phyloP scores from a whole-genome alignment of 2,888 invertebrate genomes.

The Bellardia pandia region DNA sequence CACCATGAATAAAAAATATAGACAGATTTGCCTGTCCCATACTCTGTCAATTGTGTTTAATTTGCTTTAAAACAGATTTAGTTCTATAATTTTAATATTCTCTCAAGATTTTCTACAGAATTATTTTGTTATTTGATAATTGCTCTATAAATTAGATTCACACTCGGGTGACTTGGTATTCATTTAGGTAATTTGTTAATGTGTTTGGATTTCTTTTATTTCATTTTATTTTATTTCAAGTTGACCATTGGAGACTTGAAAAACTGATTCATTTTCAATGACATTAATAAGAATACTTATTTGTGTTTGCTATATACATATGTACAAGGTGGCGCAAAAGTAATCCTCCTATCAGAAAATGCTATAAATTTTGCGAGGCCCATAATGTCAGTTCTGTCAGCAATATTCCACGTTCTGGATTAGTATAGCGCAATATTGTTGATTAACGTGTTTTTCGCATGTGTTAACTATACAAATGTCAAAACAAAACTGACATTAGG shows the following conservation, averaged over 20 bases:
- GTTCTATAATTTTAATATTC: not conserved
- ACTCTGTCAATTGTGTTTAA: not conserved
- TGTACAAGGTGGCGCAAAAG: too few species aligned
- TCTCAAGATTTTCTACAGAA: too few species aligned
- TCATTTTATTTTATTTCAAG: not conserved
- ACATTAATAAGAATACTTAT: conserved; percentile 3
- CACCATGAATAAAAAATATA: conserved; percentile 1
- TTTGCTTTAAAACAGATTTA: not conserved
- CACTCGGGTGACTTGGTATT: conserved; percentile 36
- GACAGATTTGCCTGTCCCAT: not conserved
- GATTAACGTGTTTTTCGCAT: too few species aligned
- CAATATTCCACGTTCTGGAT: too few species aligned
- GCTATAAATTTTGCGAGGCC: too few species aligned
- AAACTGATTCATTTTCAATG: conserved; percentile 18
- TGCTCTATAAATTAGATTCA: conserved; percentile 60
- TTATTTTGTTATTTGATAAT: not conserved
- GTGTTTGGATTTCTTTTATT: not conserved
- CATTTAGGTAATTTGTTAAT: conserved; percentile 54
- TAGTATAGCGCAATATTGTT: too few species aligned
- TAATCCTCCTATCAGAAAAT: too few species aligned
- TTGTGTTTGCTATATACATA: not conserved
- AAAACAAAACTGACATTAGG: too few species aligned
- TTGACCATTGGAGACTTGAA: conserved; percentile 2
- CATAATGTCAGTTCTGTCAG: too few species aligned
- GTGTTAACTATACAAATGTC: too few species aligned